Base-by-base conservation (phyloP, 2,888 invertebrate genomes). In the Calameuta idolon region DNA sequence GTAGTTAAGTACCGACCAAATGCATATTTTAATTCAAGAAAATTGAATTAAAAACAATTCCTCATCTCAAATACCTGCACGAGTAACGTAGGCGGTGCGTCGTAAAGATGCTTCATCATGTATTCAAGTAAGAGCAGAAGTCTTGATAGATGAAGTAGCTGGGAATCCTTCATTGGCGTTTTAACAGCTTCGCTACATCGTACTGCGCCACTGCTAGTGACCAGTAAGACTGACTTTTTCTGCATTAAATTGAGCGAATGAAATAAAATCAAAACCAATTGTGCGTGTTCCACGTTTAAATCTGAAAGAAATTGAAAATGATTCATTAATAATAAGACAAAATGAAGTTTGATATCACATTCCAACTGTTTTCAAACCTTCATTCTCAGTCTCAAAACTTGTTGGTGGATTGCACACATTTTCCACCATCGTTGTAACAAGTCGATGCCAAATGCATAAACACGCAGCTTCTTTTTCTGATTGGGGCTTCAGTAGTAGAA, bases 181-280 rank as follows among this genome's bases (percentile, higher is more conserved):
- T 94, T 93, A 2, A 94, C 93, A 4, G 95, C 94, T 89, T 95
- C 95, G 12, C 94, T 94, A 85, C 95, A 95, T 77, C 95, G 92
- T 78, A 95, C 94, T 9, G 95, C 94, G 5, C 95, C 96, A 81
- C 96, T 96, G 2, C 97, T 96, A 55, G 96, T 96, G 85, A 96
- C 93, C 12, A 98, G 93, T 69, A 99, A 93, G 1, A 99, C 97
- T 2, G 97, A 96, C 91, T 99, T 99, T 92, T 98, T 99, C 92
- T 98, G 98, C 97, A 98, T 98, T 81, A 99, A 93, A 86, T 98
- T 98, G 80, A 99, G 92, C 0, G 98, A 97, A 92, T 99, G 98
- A 92, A 99, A 99, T 15, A 99, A 93, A 91, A 98, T 98, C 12
- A 99, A 94, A 81, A 99, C 92, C 69, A 99, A 93, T 91, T 99